These are phyloP conservation scores for Tupaia chinensis DNA, from an alignment of 2,113 vertebrate genomes.

Conservation along the genomic window DNA sequence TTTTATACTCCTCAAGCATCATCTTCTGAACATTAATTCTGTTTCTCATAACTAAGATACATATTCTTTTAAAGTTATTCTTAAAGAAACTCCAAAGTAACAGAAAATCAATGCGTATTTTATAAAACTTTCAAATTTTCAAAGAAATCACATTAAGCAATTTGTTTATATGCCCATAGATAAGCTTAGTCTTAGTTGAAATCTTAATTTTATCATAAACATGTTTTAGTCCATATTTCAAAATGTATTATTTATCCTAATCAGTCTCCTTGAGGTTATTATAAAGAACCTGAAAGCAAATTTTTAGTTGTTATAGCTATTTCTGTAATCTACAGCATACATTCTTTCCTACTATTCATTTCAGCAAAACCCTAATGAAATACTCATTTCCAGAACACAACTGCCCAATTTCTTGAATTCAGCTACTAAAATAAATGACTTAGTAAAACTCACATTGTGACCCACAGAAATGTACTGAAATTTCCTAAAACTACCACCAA, in stretches of 20 bases:
- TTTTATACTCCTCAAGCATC: slow-evolving; percentile 9
- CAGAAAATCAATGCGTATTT: neutral
- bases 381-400: neutral
- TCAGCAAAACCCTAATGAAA: slow-evolving; percentile 47
- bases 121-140: slow-evolving; percentile 8
- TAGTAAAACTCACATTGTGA: neutral
- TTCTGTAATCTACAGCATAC: neutral
- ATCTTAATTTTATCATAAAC: slow-evolving; percentile 36
- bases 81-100: slow-evolving; percentile 23
- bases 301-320: neutral
- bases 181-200: slow-evolving; percentile 8
- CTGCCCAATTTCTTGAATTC: slow-evolving; percentile 19
- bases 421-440: slow-evolving; percentile 7
- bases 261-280: neutral
- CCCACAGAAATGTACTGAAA: neutral
- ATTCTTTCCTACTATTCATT: neutral
- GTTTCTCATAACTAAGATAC: slow-evolving; percentile 32
- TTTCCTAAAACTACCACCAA: slow-evolving; percentile 2
- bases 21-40: neutral
- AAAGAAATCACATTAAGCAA: slow-evolving; percentile 1
- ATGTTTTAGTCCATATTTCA: neutral
- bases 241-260: neutral
- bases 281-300: slow-evolving; percentile 7
- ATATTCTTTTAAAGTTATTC: slow-evolving; percentile 49
- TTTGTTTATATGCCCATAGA: neutral